Evolutionary conservation across 30 jellyfish, hydroid and myxozoan species (phyloP).

Genomic region (Nemopilema nomurai): DNA sequence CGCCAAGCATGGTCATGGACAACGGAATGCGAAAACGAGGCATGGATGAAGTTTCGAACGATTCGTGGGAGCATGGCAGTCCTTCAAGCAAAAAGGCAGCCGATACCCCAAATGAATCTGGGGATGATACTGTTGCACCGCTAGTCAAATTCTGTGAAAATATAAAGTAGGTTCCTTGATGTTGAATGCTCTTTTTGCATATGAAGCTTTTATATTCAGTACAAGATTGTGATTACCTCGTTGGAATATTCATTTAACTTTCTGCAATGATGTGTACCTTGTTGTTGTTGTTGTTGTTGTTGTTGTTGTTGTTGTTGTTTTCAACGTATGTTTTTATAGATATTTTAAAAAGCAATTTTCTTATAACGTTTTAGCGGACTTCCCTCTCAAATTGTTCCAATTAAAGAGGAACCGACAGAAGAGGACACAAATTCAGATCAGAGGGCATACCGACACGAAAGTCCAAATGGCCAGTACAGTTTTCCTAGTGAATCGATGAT

Average conservation of each 20-base stretch:
- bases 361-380: conserved; percentile 44
- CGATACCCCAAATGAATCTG: conserved; percentile 40
- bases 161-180: conserved; percentile 53
- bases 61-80: conserved; percentile 71
- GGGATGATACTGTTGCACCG: conserved; percentile 50
- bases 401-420: conserved; percentile 69
- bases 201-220: too few relatives aligned
- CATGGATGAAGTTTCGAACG: conserved; percentile 68
- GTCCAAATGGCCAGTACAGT: conserved; percentile 34
- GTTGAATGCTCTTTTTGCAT: too few relatives aligned
- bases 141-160: conserved; percentile 70
- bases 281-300: too few relatives aligned
- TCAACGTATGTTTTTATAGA: too few relatives aligned
- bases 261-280: too few relatives aligned
- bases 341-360: background rate
- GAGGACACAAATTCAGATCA: conserved; percentile 17
- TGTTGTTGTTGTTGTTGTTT: too few relatives aligned
- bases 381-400: conserved; percentile 66
- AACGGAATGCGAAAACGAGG: conserved; percentile 82
- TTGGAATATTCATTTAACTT: too few relatives aligned
- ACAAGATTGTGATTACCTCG: too few relatives aligned
- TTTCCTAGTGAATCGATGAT: conserved; percentile 42
- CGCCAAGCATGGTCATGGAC: conserved; percentile 97
- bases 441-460: conserved; percentile 8
- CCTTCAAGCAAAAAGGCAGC: conserved; percentile 47